Evolutionary conservation across 2,888 invertebrate species (phyloP).

Genomic region (Stenurella melanura): DNA sequence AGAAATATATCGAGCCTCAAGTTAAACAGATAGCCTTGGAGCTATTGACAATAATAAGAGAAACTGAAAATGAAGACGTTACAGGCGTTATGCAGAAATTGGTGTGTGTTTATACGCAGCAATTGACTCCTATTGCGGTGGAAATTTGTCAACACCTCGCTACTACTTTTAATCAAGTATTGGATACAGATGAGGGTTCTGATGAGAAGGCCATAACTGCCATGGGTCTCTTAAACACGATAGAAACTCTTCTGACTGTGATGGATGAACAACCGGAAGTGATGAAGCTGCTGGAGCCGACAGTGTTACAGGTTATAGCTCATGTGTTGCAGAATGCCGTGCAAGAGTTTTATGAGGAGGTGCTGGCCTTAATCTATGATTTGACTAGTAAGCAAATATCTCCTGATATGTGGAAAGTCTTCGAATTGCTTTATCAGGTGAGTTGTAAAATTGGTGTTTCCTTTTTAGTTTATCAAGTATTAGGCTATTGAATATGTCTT

Average conservation of each 20-base stretch:
- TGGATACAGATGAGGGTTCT: slow-evolving; percentile 89
- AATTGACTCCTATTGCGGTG: slow-evolving; percentile 93
- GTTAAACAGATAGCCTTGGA: slow-evolving; percentile 89
- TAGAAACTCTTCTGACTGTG: slow-evolving; percentile 94
- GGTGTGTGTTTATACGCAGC: slow-evolving; percentile 91
- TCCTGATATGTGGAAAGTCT: slow-evolving; percentile 96
- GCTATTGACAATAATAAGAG: slow-evolving; percentile 91
- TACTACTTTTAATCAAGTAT: slow-evolving; percentile 83
- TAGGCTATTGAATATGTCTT: no score
- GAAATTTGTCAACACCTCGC: slow-evolving; percentile 96
- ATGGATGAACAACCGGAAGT: slow-evolving; percentile 93
- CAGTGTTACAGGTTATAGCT: slow-evolving; percentile 91
- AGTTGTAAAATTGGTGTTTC: slow-evolving; percentile 47
- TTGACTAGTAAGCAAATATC: slow-evolving; percentile 92
- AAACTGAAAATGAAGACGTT: slow-evolving; percentile 98
- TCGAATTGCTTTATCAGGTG: slow-evolving; percentile 88
- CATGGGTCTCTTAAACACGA: slow-evolving; percentile 96
- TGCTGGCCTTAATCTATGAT: slow-evolving; percentile 93
- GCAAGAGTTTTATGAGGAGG: slow-evolving; percentile 97
- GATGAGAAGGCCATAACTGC: slow-evolving; percentile 98
- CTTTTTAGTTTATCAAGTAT: no score
- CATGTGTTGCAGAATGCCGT: slow-evolving; percentile 86
- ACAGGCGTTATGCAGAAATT: slow-evolving; percentile 96
- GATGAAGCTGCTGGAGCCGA: slow-evolving; percentile 91
- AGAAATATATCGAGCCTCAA: slow-evolving; percentile 84